phyloP scores from a whole-genome alignment of 2,113 vertebrate genomes.

The Passer montanus region DNA sequence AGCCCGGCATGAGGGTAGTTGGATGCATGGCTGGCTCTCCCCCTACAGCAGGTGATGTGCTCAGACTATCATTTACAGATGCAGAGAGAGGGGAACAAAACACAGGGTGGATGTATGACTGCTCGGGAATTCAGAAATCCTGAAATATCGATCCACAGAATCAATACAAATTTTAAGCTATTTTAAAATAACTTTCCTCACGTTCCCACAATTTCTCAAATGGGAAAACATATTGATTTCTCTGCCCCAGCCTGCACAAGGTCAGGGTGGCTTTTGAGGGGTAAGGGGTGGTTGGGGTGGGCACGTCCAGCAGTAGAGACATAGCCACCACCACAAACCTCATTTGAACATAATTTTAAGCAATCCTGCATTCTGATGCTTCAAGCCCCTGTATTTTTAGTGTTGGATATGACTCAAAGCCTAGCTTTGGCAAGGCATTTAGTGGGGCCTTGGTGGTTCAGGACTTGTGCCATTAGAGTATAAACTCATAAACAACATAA shows the following conservation, averaged over 20 bases:
- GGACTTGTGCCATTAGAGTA: not conserved
- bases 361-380: not conserved
- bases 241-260: not conserved
- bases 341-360: not conserved
- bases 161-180: not conserved
- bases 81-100: not conserved
- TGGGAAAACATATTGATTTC: not conserved
- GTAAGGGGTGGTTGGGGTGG: not conserved
- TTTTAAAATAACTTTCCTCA: conserved; percentile 22
- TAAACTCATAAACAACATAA: not conserved
- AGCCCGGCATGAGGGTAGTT: not conserved
- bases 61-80: not conserved
- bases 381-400: not conserved
- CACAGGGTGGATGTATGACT: not conserved
- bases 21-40: not conserved
- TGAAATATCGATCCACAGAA: not conserved
- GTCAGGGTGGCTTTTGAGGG: not conserved
- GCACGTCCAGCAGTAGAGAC: not conserved
- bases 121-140: not conserved
- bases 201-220: not conserved
- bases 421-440: not conserved
- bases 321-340: not conserved
- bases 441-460: not conserved
- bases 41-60: not conserved
- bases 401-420: not conserved